phyloP scores from a whole-genome alignment of 2,113 vertebrate genomes.

The Henicopernis longicauda region DNA sequence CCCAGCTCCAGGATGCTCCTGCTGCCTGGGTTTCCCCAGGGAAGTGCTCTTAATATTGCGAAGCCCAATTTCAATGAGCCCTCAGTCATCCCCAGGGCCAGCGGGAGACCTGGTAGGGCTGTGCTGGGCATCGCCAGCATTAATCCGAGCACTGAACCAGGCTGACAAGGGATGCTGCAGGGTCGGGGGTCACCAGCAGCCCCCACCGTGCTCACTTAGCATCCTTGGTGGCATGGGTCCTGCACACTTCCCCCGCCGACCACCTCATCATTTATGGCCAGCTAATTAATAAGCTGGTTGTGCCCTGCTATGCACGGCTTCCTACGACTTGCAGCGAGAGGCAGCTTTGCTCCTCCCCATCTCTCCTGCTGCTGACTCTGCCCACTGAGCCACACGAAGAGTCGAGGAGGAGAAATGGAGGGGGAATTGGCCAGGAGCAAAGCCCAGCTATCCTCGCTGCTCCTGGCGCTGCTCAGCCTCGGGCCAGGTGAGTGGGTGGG shows the following conservation, averaged over 20 bases:
- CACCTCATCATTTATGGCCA: neutral
- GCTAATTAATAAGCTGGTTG: neutral
- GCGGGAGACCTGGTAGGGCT: neutral
- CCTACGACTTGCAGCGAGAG: neutral
- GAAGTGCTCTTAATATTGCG: neutral
- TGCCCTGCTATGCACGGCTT: neutral
- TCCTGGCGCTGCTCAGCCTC: neutral
- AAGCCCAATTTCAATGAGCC: neutral
- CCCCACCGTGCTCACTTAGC: neutral
- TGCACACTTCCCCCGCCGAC: neutral
- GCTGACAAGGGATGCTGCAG: neutral
- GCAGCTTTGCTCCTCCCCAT: neutral
- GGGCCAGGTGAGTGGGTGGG: neutral
- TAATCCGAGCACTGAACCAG: neutral
- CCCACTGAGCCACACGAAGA: neutral
- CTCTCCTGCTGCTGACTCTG: neutral
- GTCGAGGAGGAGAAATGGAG: neutral
- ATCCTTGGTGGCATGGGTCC: neutral
- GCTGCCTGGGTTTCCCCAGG: neutral
- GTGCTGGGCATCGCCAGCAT: neutral
- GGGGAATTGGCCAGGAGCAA: neutral
- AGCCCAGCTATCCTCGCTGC: neutral
- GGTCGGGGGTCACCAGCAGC: neutral
- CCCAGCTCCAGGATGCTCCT: neutral
- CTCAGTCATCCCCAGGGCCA: too few species aligned